Base-by-base conservation (phyloP, 2,797 vertebrate genomes). In the Notolabrus celidotus region DNA sequence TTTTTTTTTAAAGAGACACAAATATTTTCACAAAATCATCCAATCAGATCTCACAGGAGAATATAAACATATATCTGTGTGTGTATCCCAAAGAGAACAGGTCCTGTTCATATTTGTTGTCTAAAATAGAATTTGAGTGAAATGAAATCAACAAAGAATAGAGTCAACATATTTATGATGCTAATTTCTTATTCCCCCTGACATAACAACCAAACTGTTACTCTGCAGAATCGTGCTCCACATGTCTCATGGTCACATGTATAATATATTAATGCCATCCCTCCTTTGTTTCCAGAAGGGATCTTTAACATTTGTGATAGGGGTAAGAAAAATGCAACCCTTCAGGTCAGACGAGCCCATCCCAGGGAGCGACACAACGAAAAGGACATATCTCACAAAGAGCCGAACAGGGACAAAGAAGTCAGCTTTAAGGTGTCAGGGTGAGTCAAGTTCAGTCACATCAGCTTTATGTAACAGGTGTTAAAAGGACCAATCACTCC, bases 301-400 rank as follows among this genome's bases (percentile, higher is more conserved):
- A 61, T 23, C 22, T 0, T 31, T 5, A 10, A 33, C 15, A 22
- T 16, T 34, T 16, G 1, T n/a, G 7, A 0, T 0, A 25, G 0
- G 8, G 1, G 5, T 7, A 34, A 34, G 27, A 71, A 45, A 65
- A 76, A 84, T 45, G 70, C 22, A 11, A 43, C 36, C 34, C 3
- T 31, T 76, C 77, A 74, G 54, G 80, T 80, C 3, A 22, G 80
- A 34, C 8, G 2, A 34, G 22, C 80, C 29, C 29, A 69, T 71
- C 17, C 20, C 33, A 10, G 1, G 60, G 20, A 68, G 41, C 20
- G 51, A 20, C 7, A 27, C 0, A 12, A 29, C 20, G 34, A 45
- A 57, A 7, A 17, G n/a, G 10, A 23, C 9, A 41, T 11, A 4
- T 41, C 10, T 25, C 15, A 8, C 17, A 27, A 12, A 2, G 19